phyloP scores from a whole-genome alignment of 92 coral and sea anemone species.

The Diadumene lineata region DNA sequence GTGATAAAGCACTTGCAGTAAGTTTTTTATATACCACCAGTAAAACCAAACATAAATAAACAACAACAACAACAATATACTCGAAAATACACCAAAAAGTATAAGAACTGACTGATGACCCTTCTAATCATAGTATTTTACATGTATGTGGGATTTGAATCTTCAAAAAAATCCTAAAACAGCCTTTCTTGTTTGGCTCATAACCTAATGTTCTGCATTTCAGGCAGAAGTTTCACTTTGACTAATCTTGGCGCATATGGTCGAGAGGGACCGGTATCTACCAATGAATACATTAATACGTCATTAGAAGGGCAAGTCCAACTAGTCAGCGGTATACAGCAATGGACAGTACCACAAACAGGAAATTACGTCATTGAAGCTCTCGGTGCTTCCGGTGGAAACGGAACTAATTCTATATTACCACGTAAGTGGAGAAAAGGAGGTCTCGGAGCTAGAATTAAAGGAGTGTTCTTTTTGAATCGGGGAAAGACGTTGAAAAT shows the following conservation, averaged over 20 bases:
- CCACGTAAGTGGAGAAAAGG: slow-evolving; percentile 43
- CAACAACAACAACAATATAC: no score
- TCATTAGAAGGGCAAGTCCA: slow-evolving; percentile 70
- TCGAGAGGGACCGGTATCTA: slow-evolving; percentile 56
- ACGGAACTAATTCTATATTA: slow-evolving; percentile 41
- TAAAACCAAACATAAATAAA: no score
- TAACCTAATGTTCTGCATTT: no score
- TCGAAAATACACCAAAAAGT: no score
- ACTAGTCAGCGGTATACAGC: slow-evolving; percentile 69
- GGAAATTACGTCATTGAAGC: slow-evolving; percentile 76
- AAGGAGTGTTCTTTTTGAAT: slow-evolving; percentile 53
- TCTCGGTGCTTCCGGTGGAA: slow-evolving; percentile 91
- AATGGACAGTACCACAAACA: slow-evolving; percentile 82
- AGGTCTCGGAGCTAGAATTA: slow-evolving; percentile 80
- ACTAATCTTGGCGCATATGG: slow-evolving; percentile 69
- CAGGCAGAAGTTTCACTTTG: no score
- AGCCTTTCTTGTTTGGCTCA: no score
- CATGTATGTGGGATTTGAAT: no score
- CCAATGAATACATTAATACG: slow-evolving; percentile 62
- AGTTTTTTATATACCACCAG: no score
- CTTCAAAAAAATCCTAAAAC: no score
- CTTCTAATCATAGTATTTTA: no score
- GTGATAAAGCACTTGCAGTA: no score
- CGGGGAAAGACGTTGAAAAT: slow-evolving; percentile 54
- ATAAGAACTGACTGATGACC: no score